Evolutionary conservation across 2,888 invertebrate genomes (phyloP).

Genomic region (Geotrupes spiniger): DNA sequence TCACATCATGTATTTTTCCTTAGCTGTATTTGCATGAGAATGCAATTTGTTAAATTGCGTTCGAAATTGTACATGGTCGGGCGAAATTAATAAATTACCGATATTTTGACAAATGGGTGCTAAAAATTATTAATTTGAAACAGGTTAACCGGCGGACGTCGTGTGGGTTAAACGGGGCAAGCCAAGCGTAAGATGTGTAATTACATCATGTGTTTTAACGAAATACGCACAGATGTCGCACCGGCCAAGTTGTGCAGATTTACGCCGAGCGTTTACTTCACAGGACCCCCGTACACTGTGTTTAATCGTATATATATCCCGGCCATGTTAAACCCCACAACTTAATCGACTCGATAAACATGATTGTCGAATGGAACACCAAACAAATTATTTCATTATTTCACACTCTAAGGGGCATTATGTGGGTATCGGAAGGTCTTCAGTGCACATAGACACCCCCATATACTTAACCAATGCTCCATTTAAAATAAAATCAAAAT

Average conservation of each 20-base stretch:
- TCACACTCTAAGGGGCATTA: neutral
- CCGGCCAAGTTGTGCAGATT: slow-evolving; percentile 3
- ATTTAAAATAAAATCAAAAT: no score
- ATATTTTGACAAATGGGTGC: no score
- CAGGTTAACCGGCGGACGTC: no score
- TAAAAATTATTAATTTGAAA: no score
- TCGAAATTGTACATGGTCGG: no score
- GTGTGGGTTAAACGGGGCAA: neutral
- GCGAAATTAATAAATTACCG: no score
- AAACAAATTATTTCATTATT: slow-evolving; percentile 5
- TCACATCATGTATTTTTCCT: no score
- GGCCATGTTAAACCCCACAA: neutral
- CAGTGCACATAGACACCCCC: neutral
- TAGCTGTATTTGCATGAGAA: no score
- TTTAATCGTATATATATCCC: slow-evolving; percentile 2
- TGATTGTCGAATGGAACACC: slow-evolving; percentile 3
- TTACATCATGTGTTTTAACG: slow-evolving; percentile 1
- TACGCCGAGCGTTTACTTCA: neutral
- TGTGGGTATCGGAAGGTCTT: neutral
- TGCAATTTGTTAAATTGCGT: no score
- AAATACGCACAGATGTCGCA: slow-evolving; percentile 3
- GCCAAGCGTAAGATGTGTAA: slow-evolving; percentile 5
- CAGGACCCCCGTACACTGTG: neutral
- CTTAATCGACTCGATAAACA: slow-evolving; percentile 4
- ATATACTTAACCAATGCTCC: no score